These are phyloP conservation scores for Nycticebus coucang DNA, from an alignment of 2,113 vertebrate species.

Conservation along the genomic window DNA sequence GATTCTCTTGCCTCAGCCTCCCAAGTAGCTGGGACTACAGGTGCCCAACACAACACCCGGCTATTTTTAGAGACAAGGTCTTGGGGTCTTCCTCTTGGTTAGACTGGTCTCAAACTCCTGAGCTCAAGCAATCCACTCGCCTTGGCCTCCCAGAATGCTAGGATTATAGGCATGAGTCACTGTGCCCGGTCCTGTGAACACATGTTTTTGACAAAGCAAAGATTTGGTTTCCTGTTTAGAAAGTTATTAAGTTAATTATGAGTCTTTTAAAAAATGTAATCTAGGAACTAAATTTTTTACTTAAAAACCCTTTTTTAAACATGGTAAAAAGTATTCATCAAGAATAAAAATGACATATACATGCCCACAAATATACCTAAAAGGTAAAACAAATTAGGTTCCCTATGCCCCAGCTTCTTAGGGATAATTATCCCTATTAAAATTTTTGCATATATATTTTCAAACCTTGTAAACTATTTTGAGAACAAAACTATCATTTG, in stretches of 20 bases:
- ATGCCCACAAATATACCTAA: no score
- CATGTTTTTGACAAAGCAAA: background rate
- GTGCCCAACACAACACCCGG: no score
- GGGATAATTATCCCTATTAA: background rate
- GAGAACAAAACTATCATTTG: background rate
- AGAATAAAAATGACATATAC: background rate
- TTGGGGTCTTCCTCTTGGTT: no score
- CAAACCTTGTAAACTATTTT: background rate
- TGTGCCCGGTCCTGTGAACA: background rate
- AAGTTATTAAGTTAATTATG: background rate
- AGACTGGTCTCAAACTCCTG: no score
- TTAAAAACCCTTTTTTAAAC: background rate
- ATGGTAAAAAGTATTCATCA: background rate
- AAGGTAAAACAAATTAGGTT: background rate
- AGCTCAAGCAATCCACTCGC: no score
- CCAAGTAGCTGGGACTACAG: no score
- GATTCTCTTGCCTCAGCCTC: no score
- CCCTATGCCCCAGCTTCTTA: background rate
- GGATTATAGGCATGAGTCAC: no score
- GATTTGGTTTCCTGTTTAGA: background rate
- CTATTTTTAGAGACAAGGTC: no score
- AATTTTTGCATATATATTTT: background rate
- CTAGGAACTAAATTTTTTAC: background rate
- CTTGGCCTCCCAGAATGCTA: no score
- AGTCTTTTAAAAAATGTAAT: background rate